Base-by-base conservation (phyloP, 2,113 vertebrate genomes). In the Pygoscelis adeliae region DNA sequence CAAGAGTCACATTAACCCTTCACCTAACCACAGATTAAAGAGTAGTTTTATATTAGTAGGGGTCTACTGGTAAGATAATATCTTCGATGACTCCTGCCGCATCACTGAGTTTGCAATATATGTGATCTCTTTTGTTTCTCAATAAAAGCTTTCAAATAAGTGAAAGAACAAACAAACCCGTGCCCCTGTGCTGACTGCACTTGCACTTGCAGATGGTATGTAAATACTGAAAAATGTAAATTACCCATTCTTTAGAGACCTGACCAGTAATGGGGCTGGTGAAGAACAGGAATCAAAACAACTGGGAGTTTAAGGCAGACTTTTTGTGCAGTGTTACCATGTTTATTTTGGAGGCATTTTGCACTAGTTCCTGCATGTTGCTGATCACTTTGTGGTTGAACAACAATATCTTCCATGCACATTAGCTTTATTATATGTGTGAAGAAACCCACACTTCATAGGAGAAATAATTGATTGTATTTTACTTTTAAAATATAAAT, bases 211-310 rank as follows among this genome's bases (percentile, higher is more conserved):
- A 91, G 80, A 82, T 91, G 34, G 25, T 87, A 83, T 92, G 80
- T 92, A 93, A 93, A 92, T 93, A 90, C 42, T 42, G 56, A 58
- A 73, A 95, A 70, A 83, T 95, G 44, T 85, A 89, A 95, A 95
- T 85, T 72, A 83, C 25, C 26, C 21, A 20, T 92, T 83, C 74
- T 26, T 74, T 44, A 72, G 83, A 91, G 47, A 90, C 56, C 49
- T 85, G 58, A 63, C 29, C 34, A 69, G 58, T 95, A 76, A 90
- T 77, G 59, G 87, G 47, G 10, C 47, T 87, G 67, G 63, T 83
- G 83, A 95, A 96, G 63, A 96, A 47, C 10, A 40, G 49, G 27
- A 85, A 38, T 82, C 11, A 46, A 80, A 87, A 61, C 42, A 92
- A 81, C 59, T 71, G 38, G n/a, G 78, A 83, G 38, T 92, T 87